A percentile compares a stretch with the other conserved stretches of the same genome.
phyloP scores from a whole-genome alignment of 2,888 invertebrate genomes.

The Agriotes lineatus region DNA sequence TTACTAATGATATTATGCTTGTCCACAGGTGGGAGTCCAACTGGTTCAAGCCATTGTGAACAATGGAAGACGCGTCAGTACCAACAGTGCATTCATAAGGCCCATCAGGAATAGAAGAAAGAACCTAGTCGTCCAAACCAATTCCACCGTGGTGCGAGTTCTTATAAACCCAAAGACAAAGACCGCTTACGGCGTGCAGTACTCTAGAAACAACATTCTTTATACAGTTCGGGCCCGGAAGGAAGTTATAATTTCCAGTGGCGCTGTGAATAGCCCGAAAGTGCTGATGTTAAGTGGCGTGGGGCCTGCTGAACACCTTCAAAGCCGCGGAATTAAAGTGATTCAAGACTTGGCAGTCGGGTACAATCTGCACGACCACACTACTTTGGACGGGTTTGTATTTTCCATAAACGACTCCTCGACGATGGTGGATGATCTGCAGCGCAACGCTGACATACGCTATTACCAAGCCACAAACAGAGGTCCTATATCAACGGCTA shows the following conservation, averaged over 20 bases:
- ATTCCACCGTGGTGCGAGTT: constrained; percentile 70
- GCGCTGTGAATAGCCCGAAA: constrained; percentile 74
- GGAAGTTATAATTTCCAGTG: constrained; percentile 74
- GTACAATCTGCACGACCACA: constrained; percentile 80
- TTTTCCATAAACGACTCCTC: constrained; percentile 71
- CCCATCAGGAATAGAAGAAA: constrained; percentile 70
- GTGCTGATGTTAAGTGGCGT: constrained; percentile 76
- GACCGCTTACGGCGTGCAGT: constrained; percentile 69
- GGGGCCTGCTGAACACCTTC: constrained; percentile 71
- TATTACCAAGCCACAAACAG: constrained; percentile 61
- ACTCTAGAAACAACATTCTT: constrained; percentile 66
- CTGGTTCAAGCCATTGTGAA: constrained; percentile 72
- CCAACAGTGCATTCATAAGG: constrained; percentile 75
- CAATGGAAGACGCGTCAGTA: constrained; percentile 72
- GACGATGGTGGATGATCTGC: constrained; percentile 64
- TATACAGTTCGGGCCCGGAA: constrained; percentile 68
- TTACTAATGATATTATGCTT: too few species aligned
- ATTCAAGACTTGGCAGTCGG: constrained; percentile 78
- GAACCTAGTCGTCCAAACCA: constrained; percentile 69
- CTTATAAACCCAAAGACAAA: constrained; percentile 70
- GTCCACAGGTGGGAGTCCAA: constrained; percentile 73
- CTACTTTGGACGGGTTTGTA: constrained; percentile 73
- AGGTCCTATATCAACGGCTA: constrained; percentile 70
- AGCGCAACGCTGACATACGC: constrained; percentile 62
- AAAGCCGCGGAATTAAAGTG: constrained; percentile 68